Percentiles rank a stretch among this genome's conserved stretches.
Conservation (phyloP, 2,888 invertebrate genomes). For the Bembecia ichneumoniformis region DNA sequence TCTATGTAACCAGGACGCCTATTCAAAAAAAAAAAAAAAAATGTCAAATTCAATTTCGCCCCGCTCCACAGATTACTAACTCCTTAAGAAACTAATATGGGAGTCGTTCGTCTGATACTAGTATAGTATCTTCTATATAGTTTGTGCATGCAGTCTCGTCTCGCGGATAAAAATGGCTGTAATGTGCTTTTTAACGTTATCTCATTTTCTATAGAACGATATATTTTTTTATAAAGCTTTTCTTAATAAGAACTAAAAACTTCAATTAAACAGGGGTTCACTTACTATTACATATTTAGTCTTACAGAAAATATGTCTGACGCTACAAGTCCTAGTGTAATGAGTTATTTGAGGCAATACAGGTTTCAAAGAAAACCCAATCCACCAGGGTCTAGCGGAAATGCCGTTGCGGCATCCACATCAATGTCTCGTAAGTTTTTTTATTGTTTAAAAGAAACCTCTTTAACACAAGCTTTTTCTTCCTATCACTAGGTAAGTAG, state of each 20-base stretch:
- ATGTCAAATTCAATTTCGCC: too few species aligned
- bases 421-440: conserved; percentile 54
- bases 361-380: conserved; percentile 77
- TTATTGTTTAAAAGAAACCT: conserved; percentile 5
- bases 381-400: conserved; percentile 42
- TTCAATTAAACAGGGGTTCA: conserved; percentile 7
- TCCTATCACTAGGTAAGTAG: conserved; percentile 2
- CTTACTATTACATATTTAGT: neutral
- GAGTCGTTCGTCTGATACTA: too few species aligned
- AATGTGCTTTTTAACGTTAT: conserved; percentile 58
- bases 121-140: too few species aligned
- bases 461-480: conserved; percentile 6
- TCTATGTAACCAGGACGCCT: too few species aligned
- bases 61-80: too few species aligned
- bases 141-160: conserved; percentile 27
- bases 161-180: conserved; percentile 71
- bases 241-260: conserved; percentile 16
- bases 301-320: conserved; percentile 46
- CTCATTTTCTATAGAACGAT: conserved; percentile 28
- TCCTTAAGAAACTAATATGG: too few species aligned
- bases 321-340: conserved; percentile 69
- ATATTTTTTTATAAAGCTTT: conserved; percentile 37
- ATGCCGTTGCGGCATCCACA: conserved; percentile 41
- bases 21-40: too few species aligned
- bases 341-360: conserved; percentile 77